phyloP scores from a whole-genome alignment of 2,888 invertebrate genomes.

The Labia minor region DNA sequence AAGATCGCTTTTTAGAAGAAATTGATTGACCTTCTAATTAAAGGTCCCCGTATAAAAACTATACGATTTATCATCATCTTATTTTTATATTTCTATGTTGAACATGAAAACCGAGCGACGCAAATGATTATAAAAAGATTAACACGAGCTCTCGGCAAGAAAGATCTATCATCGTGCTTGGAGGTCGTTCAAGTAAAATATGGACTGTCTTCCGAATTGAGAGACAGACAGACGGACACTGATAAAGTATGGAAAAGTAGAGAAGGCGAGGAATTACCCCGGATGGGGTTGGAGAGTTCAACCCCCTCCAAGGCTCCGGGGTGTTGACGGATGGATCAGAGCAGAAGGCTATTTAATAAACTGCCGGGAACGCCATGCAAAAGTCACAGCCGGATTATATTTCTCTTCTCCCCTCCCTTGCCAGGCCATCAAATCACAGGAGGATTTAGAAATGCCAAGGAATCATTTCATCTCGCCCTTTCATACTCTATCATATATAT shows the following conservation, averaged over 20 bases:
- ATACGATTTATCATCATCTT: constrained; percentile 6
- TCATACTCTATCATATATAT: too few species aligned
- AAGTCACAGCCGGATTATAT: neutral
- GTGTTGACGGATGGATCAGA: constrained; percentile 13
- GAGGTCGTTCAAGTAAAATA: neutral
- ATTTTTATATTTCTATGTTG: neutral
- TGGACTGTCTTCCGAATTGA: neutral
- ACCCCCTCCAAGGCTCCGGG: too few species aligned
- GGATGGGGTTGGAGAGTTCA: too few species aligned
- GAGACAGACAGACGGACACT: neutral
- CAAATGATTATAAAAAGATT: too few species aligned
- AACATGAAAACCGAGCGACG: neutral
- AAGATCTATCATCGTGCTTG: neutral
- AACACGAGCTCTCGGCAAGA: neutral
- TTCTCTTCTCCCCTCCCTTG: too few species aligned
- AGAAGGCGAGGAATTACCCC: neutral
- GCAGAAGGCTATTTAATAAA: constrained; percentile 3
- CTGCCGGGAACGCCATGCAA: neutral
- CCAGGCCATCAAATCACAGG: too few species aligned
- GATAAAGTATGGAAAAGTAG: constrained; percentile 3
- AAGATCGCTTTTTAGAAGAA: too few species aligned
- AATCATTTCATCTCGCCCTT: too few species aligned
- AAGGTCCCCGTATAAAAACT: neutral
- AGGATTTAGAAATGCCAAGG: too few species aligned
- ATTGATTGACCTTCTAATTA: too few species aligned